Percentiles rank a stretch among this genome's conserved stretches.
phyloP scores from a whole-genome alignment of 2,888 invertebrate species.

The Drosophila suboccidentalis region DNA sequence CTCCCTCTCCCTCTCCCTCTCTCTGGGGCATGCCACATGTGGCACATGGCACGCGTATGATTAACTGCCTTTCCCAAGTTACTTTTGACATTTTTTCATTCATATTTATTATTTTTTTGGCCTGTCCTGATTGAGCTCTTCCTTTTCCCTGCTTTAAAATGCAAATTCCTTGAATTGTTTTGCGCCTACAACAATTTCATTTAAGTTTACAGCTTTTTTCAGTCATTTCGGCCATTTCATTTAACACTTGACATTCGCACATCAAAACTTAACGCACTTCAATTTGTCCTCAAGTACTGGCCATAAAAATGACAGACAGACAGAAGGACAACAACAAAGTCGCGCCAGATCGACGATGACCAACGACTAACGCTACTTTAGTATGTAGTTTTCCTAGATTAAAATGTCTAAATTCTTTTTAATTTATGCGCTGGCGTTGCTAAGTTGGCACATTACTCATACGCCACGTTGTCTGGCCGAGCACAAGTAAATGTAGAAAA shows the following conservation, averaged over 20 bases:
- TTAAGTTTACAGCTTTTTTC: conserved; percentile 41
- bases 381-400: conserved; percentile 47
- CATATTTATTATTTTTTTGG: conserved; percentile 22
- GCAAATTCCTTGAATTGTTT: conserved; percentile 54
- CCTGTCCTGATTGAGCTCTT: conserved; percentile 17
- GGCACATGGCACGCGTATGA: conserved; percentile 56
- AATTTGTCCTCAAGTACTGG: conserved; percentile 58
- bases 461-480: conserved; percentile 39
- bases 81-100: conserved; percentile 65
- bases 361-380: conserved; percentile 22
- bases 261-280: conserved; percentile 56
- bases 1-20: background rate
- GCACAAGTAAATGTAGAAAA: background rate
- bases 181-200: conserved; percentile 46
- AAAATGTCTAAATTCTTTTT: conserved; percentile 68
- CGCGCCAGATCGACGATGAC: conserved; percentile 60
- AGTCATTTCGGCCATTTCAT: conserved; percentile 42
- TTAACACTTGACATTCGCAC: conserved; percentile 59
- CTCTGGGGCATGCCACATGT: conserved; percentile 57
- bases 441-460: conserved; percentile 62
- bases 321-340: conserved; percentile 20
- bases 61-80: conserved; percentile 69
- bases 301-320: conserved; percentile 44
- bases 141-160: conserved; percentile 55
- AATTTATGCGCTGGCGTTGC: conserved; percentile 68